Conservation (phyloP, 1,140 invertebrate species). For the Euglossa dilemma region DNA sequence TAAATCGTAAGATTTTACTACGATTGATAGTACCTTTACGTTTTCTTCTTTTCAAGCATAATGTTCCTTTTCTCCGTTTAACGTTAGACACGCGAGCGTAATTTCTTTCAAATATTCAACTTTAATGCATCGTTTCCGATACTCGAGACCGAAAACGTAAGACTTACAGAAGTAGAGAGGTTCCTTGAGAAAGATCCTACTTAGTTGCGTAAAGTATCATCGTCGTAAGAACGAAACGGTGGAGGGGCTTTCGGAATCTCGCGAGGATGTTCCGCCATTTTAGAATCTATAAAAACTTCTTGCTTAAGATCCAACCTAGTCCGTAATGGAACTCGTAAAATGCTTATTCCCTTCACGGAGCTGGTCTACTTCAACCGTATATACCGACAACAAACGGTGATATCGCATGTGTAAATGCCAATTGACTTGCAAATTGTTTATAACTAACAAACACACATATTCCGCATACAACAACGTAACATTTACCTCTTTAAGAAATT, state of each 20-base stretch:
- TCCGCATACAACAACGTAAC: too few relatives aligned
- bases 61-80: background rate
- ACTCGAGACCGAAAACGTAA: background rate
- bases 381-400: background rate
- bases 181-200: conserved; percentile 24
- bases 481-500: too few relatives aligned
- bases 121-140: background rate
- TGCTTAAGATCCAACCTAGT: conserved; percentile 30
- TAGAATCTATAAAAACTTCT: conserved; percentile 61
- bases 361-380: background rate
- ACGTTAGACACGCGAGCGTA: too few relatives aligned
- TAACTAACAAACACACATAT: too few relatives aligned
- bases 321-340: conserved; percentile 55
- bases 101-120: background rate
- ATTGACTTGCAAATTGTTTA: background rate
- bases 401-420: background rate
- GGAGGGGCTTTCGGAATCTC: conserved; percentile 13
- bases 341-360: conserved; percentile 44
- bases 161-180: background rate
- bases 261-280: conserved; percentile 23
- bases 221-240: conserved; percentile 17
- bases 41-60: background rate
- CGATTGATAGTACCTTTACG: background rate
- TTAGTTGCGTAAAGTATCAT: conserved; percentile 31
- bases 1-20: too few relatives aligned